A percentile compares a stretch with the other conserved stretches of the same genome.
These are phyloP conservation scores for Oreocharis arfaki DNA, from an alignment of 2,113 vertebrate species.

Conservation along the genomic window DNA sequence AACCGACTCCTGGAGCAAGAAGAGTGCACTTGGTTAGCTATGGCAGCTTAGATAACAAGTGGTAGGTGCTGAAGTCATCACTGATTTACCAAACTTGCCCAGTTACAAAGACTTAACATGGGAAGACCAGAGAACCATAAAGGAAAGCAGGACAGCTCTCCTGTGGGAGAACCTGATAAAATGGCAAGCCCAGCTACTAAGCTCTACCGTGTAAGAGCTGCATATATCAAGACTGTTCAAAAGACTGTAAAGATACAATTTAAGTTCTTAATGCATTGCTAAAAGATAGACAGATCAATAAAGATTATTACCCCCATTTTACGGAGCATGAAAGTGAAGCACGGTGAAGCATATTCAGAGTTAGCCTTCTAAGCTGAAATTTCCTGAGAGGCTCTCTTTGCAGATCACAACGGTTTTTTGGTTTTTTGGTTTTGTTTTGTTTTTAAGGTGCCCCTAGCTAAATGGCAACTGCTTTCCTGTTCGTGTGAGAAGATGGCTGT, in stretches of 20 bases:
- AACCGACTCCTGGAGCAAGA: neutral
- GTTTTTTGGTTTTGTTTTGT: too few species aligned
- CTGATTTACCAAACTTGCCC: neutral
- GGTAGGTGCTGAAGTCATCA: neutral
- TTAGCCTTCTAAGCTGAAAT: neutral
- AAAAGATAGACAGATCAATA: conserved; percentile 13
- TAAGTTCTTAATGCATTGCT: conserved; percentile 7
- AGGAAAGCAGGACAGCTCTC: neutral
- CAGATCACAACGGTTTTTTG: neutral
- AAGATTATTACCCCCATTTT: neutral
- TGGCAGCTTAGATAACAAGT: neutral
- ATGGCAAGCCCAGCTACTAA: neutral
- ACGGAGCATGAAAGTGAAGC: neutral
- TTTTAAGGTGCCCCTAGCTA: neutral
- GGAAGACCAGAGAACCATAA: neutral
- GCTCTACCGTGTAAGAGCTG: neutral
- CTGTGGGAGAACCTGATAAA: neutral
- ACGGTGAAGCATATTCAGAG: neutral
- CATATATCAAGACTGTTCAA: neutral
- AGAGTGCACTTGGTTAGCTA: neutral
- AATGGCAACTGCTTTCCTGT: neutral
- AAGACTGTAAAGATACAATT: neutral
- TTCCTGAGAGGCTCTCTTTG: neutral
- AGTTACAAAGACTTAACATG: neutral
- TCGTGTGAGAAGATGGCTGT: neutral